Conservation (phyloP, 2,888 invertebrate species). For the Tridacna crocea region DNA sequence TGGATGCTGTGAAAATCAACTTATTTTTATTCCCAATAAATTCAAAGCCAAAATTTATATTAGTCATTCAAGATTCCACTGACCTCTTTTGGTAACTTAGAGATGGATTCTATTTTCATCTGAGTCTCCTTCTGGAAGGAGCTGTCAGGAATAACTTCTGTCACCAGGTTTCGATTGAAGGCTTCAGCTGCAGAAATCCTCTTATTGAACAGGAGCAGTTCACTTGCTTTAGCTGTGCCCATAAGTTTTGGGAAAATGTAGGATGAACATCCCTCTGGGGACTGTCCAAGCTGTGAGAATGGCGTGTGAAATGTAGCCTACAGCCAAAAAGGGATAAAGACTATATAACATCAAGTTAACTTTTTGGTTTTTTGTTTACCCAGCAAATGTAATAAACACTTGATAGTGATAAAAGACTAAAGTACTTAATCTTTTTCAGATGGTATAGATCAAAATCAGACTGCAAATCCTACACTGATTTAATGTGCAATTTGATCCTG, state of each 20-base stretch:
- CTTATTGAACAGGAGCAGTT: slow-evolving; percentile 88
- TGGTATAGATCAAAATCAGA: no score
- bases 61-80: background rate
- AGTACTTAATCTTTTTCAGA: no score
- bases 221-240: slow-evolving; percentile 90
- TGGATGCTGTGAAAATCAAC: no score
- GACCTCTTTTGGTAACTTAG: slow-evolving; percentile 84
- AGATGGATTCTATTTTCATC: slow-evolving; percentile 85
- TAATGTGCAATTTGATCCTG: no score
- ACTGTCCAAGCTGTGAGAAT: slow-evolving; percentile 92
- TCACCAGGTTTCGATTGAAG: slow-evolving; percentile 90
- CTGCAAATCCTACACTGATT: no score
- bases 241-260: slow-evolving; percentile 93
- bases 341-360: no score
- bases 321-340: slow-evolving; percentile 1
- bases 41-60: no score
- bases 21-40: no score
- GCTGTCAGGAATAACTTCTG: slow-evolving; percentile 89
- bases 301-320: slow-evolving; percentile 95
- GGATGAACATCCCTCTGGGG: slow-evolving; percentile 95
- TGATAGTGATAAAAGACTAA: no score
- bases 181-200: slow-evolving; percentile 93
- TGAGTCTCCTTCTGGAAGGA: slow-evolving; percentile 87
- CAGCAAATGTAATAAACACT: no score
- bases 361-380: no score